phyloP scores from a whole-genome alignment of 92 coral and sea anemone species.

The Parazoanthus atlanticus region DNA sequence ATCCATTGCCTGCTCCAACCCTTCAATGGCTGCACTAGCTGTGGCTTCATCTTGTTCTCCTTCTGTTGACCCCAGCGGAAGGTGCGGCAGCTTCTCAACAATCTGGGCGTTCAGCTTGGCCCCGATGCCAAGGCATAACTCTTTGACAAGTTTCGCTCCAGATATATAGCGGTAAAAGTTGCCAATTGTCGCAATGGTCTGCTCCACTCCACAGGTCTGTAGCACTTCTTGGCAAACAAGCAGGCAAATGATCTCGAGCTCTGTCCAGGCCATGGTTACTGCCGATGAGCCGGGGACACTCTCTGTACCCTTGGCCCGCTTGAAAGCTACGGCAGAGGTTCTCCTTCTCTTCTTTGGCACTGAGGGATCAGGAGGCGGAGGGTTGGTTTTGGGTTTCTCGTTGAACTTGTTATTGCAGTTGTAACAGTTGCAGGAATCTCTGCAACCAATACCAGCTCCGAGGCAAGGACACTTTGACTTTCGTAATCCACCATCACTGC shows the following conservation, averaged over 20 bases:
- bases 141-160: constrained; percentile 44
- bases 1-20: constrained; percentile 43
- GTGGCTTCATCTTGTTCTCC: constrained; percentile 36
- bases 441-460: constrained; percentile 40
- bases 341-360: constrained; percentile 39
- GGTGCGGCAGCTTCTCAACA: constrained; percentile 35
- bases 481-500: constrained; percentile 23
- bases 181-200: constrained; percentile 24
- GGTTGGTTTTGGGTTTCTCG: constrained; percentile 3
- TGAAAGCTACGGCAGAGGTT: constrained; percentile 27
- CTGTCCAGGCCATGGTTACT: constrained; percentile 39
- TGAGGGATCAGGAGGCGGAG: constrained; percentile 20
- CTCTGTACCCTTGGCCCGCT: constrained; percentile 39
- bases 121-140: constrained; percentile 38
- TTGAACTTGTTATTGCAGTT: constrained; percentile 44
- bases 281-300: constrained; percentile 32
- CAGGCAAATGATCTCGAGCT: constrained; percentile 38
- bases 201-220: constrained; percentile 39
- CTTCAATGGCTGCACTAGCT: constrained; percentile 27
- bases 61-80: constrained; percentile 32
- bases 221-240: constrained; percentile 43
- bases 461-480: constrained; percentile 47
- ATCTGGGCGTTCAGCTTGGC: constrained; percentile 37
- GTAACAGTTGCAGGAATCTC: constrained; percentile 31
- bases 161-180: constrained; percentile 40